Evolutionary conservation across 1,140 invertebrate genomes (phyloP), one percentile per base, ranked within the genome.

Genomic region (Penaeus japonicus): DNA sequence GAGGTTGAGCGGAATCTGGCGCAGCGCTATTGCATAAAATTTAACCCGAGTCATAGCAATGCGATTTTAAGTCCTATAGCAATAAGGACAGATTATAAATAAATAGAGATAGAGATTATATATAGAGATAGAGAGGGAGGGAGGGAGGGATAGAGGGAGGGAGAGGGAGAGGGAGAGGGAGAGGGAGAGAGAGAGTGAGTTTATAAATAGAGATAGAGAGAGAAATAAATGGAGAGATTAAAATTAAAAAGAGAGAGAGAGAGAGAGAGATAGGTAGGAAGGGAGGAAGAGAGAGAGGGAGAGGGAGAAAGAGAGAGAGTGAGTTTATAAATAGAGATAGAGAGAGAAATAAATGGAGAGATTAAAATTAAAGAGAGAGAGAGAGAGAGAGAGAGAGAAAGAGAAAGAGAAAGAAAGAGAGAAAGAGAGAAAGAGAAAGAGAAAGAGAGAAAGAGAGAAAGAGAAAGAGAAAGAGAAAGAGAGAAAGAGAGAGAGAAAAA

Each of bases 21-120:
- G n/a, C n/a, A n/a, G n/a, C n/a, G n/a, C n/a, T n/a, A n/a, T n/a
- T n/a, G n/a, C n/a, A n/a, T n/a, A n/a, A n/a, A n/a, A n/a, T n/a
- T n/a, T n/a, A n/a, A n/a, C n/a, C n/a, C n/a, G n/a, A n/a, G n/a
- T n/a, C n/a, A n/a, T n/a, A n/a, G n/a, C n/a, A n/a, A n/a, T n/a
- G n/a, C n/a, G n/a, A n/a, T n/a, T n/a, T n/a, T n/a, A n/a, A n/a
- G n/a, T n/a, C n/a, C n/a, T n/a, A n/a, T n/a, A n/a, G n/a, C n/a
- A n/a, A n/a, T n/a, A n/a, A n/a, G n/a, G n/a, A n/a, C n/a, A n/a
- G n/a, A n/a, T n/a, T n/a, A 79, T 59, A 59, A n/a, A 59, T 59
- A 59, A 59, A 59, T 89, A 90, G n/a, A 78, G 18, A 78, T 39
- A 78, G n/a, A 80, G 5, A 80, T n/a, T 39, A 7, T n/a, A 5